Evolutionary conservation across 2,113 vertebrate species (phyloP).

Genomic region (Larimichthys crocea): DNA sequence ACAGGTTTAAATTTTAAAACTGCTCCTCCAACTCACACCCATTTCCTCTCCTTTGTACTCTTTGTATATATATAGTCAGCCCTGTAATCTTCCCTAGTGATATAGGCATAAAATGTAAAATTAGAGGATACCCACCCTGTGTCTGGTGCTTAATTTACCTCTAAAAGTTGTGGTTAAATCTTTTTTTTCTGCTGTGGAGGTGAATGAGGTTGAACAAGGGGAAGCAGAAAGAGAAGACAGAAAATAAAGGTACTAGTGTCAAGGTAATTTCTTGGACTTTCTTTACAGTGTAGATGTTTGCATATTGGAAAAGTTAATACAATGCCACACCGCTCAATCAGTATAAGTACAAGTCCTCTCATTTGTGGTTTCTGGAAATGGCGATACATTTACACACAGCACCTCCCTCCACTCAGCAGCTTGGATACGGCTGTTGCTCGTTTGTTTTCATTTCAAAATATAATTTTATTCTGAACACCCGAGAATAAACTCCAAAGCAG

Average conservation of each 20-base stretch:
- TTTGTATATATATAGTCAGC: constrained; percentile 7
- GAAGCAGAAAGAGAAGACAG: background rate
- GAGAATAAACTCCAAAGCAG: constrained; percentile 3
- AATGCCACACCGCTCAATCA: constrained; percentile 10
- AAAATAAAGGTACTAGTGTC: constrained; percentile 2
- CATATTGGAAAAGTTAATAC: constrained; percentile 33
- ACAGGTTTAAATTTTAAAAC: constrained; percentile 22
- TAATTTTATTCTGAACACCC: constrained; percentile 27
- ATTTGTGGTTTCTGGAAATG: constrained; percentile 48
- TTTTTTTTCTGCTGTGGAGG: constrained; percentile 4
- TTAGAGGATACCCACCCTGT: constrained; percentile 16
- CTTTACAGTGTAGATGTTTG: background rate
- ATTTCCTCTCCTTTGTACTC: constrained; percentile 36
- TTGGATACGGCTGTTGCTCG: constrained; percentile 15
- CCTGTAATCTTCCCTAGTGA: constrained; percentile 47
- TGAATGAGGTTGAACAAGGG: background rate
- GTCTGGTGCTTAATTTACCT: constrained; percentile 34
- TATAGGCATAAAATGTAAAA: constrained; percentile 14
- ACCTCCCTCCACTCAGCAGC: constrained; percentile 29
- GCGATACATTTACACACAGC: background rate
- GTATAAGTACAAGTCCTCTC: constrained; percentile 5
- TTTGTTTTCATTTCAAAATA: constrained; percentile 65
- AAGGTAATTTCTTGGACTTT: background rate
- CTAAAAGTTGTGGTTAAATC: constrained; percentile 9
- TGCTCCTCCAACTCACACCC: constrained; percentile 12